phyloP scores from a whole-genome alignment of 2,888 invertebrate species.

The Tetanocera ferruginea region DNA sequence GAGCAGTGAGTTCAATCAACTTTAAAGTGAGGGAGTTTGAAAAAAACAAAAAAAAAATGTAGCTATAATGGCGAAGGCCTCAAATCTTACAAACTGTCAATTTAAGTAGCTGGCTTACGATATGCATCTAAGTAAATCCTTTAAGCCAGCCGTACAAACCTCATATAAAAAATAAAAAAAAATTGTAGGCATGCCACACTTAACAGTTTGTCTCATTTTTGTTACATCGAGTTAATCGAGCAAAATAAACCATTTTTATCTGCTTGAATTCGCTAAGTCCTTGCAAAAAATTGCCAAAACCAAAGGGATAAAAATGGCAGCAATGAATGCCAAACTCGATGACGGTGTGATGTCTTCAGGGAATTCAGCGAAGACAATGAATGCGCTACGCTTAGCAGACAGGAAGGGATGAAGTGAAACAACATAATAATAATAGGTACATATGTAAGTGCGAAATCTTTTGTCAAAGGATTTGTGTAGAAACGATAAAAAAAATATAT shows the following conservation, averaged over 20 bases:
- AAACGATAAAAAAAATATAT: not conserved
- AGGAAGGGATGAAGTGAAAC: slow-evolving; percentile 4
- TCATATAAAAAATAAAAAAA: not conserved
- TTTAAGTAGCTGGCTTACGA: not conserved
- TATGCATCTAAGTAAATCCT: slow-evolving; percentile 15
- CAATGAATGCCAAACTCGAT: not conserved
- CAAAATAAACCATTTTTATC: slow-evolving; percentile 67
- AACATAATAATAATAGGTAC: not conserved
- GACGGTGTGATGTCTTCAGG: slow-evolving; percentile 48
- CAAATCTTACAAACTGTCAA: not conserved
- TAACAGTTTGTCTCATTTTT: no score
- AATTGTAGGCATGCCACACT: no score
- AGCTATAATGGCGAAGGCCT: not conserved
- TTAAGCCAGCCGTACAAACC: slow-evolving; percentile 18
- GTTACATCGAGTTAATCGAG: slow-evolving; percentile 65
- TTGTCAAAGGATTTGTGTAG: slow-evolving; percentile 56
- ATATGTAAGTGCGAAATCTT: slow-evolving; percentile 45
- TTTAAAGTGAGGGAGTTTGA: not conserved
- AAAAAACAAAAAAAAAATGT: not conserved
- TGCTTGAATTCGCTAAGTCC: slow-evolving; percentile 63
- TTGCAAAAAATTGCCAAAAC: slow-evolving; percentile 50
- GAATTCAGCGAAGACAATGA: slow-evolving; percentile 47
- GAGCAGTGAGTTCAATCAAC: not conserved
- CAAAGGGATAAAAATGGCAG: slow-evolving; percentile 35
- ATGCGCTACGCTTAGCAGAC: not conserved